Conservation (phyloP, 2,797 vertebrate species). For the Sebastes diploproa region DNA sequence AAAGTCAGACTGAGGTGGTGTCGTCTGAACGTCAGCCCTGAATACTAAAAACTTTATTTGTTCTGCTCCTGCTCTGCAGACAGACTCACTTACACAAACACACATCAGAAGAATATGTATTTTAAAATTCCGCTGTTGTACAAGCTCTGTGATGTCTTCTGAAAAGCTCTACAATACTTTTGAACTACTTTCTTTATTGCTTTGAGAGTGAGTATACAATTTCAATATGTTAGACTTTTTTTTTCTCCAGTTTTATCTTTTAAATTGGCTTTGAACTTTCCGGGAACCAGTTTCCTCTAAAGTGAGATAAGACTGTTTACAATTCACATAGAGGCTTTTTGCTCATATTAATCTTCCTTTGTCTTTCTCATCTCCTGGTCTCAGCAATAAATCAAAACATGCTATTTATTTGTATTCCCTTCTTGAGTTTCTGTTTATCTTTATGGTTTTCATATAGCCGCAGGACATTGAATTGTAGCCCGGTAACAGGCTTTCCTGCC, state of each 20-base stretch:
- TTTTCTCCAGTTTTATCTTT: background rate
- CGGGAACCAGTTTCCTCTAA: background rate
- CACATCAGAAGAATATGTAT: background rate
- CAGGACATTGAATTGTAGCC: background rate
- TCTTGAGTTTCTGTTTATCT: conserved; percentile 6
- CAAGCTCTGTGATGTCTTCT: background rate
- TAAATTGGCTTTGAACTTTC: background rate
- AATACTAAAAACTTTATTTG: background rate
- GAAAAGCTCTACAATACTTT: background rate
- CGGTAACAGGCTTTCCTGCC: background rate
- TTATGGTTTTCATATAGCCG: background rate
- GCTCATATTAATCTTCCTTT: background rate
- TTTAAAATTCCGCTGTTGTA: background rate
- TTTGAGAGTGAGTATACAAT: background rate
- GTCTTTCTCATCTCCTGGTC: background rate
- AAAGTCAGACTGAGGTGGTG: background rate
- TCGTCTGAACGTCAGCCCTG: background rate
- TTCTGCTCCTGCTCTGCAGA: background rate
- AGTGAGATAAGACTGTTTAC: conserved; percentile 9
- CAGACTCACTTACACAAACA: background rate
- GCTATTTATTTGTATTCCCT: background rate
- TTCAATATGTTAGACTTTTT: background rate
- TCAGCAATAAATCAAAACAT: conserved; percentile 7
- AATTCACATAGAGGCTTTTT: background rate
- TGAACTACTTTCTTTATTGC: background rate